Conservation (phyloP, 1,140 invertebrate species). For the Tyrophagus putrescentiae region DNA sequence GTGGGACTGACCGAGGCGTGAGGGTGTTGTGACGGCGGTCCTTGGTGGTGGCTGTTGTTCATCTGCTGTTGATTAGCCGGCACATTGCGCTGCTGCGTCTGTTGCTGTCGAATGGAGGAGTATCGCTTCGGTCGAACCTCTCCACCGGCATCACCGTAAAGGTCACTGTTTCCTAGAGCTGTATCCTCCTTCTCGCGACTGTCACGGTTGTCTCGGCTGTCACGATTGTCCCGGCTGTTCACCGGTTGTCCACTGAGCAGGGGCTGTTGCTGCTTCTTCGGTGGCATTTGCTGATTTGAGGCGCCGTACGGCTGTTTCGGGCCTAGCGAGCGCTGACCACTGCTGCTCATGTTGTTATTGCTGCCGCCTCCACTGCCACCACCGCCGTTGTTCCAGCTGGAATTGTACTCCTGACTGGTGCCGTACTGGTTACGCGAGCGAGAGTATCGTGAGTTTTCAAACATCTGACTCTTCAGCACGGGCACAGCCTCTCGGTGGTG, state of each 20-base stretch:
- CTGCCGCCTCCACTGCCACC: neutral
- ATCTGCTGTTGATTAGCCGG: slow-evolving; percentile 13
- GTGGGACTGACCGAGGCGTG: neutral
- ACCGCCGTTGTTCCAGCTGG: neutral
- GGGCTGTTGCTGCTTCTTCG: neutral
- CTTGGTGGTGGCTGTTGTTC: neutral
- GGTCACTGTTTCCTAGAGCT: neutral
- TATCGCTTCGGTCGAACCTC: slow-evolving; percentile 50
- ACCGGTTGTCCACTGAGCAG: neutral
- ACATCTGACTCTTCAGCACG: neutral
- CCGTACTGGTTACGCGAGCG: neutral
- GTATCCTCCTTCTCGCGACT: neutral
- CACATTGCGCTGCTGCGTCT: neutral
- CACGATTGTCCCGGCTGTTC: neutral
- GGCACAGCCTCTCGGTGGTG: neutral
- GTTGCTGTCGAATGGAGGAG: slow-evolving; percentile 49
- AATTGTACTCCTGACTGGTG: neutral
- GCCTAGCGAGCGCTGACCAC: too few relatives aligned
- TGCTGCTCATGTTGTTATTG: neutral
- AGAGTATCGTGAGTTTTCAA: neutral
- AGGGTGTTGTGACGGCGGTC: neutral
- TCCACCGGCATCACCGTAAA: slow-evolving; percentile 22
- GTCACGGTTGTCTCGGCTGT: neutral
- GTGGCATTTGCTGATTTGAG: too few relatives aligned
- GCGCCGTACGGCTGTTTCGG: too few relatives aligned